Conservation (phyloP, 2,113 vertebrate genomes). For the Meriones unguiculatus region DNA sequence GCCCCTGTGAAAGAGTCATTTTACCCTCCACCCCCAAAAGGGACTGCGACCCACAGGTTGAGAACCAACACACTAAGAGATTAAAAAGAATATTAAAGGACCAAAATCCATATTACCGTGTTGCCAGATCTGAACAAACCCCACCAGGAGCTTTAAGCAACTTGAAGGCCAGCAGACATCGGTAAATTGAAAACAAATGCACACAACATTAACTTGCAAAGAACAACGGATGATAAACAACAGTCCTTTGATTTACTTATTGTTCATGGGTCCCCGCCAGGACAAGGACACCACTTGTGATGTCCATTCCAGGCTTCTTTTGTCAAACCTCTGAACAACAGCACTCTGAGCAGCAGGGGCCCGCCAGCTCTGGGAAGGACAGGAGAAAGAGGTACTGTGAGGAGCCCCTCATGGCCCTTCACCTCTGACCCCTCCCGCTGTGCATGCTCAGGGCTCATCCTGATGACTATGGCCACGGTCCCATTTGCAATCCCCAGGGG, state of each 20-base stretch:
- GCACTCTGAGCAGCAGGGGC: not conserved
- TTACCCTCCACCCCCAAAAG: not conserved
- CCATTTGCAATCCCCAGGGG: not conserved
- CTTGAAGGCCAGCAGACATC: slow-evolving; percentile 46
- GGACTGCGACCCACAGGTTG: not conserved
- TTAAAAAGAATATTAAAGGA: not conserved
- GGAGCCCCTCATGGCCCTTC: not conserved
- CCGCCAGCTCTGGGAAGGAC: not conserved
- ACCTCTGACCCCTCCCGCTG: not conserved
- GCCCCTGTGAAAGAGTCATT: not conserved
- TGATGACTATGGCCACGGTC: not conserved
- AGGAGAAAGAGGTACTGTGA: not conserved
- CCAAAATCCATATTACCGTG: not conserved
- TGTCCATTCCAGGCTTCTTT: not conserved
- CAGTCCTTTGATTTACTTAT: not conserved
- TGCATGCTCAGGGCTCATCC: not conserved
- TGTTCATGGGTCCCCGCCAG: not conserved
- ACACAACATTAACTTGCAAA: slow-evolving; percentile 7
- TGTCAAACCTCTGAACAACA: not conserved
- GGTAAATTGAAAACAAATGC: slow-evolving; percentile 38
- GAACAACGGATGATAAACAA: slow-evolving; percentile 21
- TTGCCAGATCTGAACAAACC: not conserved
- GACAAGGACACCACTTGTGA: not conserved
- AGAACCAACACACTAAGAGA: not conserved
- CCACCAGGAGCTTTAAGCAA: not conserved